phyloP scores from a whole-genome alignment of 2,113 vertebrate genomes.

The Sigmodon hispidus region DNA sequence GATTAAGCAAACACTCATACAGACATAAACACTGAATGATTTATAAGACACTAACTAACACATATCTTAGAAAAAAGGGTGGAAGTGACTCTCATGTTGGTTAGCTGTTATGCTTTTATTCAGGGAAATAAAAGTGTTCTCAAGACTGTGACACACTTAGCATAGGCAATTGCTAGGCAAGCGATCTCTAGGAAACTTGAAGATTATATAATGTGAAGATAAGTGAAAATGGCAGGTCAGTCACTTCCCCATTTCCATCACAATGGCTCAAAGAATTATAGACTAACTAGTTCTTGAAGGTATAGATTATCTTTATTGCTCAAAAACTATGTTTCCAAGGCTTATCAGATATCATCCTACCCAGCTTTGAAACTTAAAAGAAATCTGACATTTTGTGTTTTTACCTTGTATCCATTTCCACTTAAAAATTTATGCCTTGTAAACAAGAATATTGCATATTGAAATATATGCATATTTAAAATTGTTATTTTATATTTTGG shows the following conservation, averaged over 20 bases:
- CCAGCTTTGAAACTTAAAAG: background rate
- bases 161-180: background rate
- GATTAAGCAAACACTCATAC: background rate
- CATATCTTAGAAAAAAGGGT: background rate
- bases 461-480: background rate
- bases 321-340: background rate
- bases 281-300: background rate
- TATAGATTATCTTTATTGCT: background rate
- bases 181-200: background rate
- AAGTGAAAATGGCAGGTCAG: background rate
- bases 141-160: background rate
- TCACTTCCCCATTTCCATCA: accelerated
- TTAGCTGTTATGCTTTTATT: background rate
- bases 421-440: background rate
- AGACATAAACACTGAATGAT: accelerated
- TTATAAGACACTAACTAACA: background rate
- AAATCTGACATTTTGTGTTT: background rate
- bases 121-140: accelerated
- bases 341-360: background rate
- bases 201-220: background rate
- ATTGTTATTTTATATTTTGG: background rate
- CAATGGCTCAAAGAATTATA: background rate
- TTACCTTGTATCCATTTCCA: background rate
- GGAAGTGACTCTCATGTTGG: no score
- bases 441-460: background rate